Evolutionary conservation across 2,888 invertebrate species (phyloP).

Genomic region (Folsomia candida): DNA sequence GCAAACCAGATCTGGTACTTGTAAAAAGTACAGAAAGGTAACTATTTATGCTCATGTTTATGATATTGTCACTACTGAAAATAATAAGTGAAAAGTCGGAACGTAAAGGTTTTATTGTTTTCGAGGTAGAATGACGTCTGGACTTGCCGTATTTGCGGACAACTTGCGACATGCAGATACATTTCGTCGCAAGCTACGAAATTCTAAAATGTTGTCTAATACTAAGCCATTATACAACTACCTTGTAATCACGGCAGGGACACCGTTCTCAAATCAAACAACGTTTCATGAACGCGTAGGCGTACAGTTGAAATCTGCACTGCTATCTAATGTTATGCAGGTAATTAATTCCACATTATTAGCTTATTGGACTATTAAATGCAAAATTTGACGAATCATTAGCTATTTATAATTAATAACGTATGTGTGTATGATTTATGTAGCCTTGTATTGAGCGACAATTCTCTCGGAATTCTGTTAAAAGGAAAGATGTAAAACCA

Average conservation of each 20-base stretch:
- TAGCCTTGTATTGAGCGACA: constrained; percentile 35
- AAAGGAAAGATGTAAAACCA: constrained; percentile 21
- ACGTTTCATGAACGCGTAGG: constrained; percentile 22
- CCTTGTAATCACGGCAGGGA: constrained; percentile 18
- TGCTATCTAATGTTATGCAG: constrained; percentile 21
- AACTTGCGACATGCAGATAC: constrained; percentile 21
- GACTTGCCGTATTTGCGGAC: constrained; percentile 38
- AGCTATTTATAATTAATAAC: neutral
- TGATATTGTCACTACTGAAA: neutral
- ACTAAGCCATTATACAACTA: constrained; percentile 25
- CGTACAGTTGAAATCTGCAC: constrained; percentile 12
- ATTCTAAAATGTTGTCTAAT: constrained; percentile 17
- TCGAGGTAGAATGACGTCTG: constrained; percentile 36
- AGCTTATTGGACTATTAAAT: constrained; percentile 4
- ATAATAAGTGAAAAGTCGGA: no score
- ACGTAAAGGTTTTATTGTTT: no score
- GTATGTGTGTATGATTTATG: neutral
- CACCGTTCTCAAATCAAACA: constrained; percentile 15
- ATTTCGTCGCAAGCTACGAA: constrained; percentile 18
- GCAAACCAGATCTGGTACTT: constrained; percentile 29
- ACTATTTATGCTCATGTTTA: no score
- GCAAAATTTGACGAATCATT: neutral
- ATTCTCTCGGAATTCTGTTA: constrained; percentile 27
- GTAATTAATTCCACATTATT: neutral
- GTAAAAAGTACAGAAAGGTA: constrained; percentile 40